Evolutionary conservation across 2,888 invertebrate genomes (phyloP).

Genomic region (Protophormia terraenovae): DNA sequence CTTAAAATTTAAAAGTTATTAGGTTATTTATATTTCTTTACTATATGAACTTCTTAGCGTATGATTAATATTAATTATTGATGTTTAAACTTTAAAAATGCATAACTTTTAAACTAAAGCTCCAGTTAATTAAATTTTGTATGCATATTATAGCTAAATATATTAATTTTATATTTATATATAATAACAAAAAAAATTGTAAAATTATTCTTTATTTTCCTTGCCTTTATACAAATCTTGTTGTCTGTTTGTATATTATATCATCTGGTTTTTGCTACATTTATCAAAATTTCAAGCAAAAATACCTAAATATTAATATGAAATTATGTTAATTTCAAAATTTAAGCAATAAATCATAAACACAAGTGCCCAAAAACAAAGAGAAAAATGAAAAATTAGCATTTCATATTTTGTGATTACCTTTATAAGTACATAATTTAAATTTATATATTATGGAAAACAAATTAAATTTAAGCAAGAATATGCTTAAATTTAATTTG

Average conservation of each 20-base stretch:
- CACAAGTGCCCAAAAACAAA: background rate
- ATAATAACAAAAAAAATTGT: background rate
- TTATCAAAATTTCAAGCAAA: background rate
- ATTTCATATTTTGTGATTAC: background rate
- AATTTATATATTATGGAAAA: background rate
- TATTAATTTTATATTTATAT: no score
- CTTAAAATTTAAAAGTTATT: no score
- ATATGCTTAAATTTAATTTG: no score
- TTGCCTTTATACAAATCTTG: background rate
- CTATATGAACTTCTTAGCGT: no score
- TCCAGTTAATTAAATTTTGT: no score
- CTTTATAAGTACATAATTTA: background rate
- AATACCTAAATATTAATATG: conserved; percentile 32
- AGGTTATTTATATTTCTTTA: no score
- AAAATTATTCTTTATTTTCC: background rate
- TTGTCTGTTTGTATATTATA: background rate
- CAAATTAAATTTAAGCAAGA: background rate
- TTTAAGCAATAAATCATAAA: conserved; percentile 43
- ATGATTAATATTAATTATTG: no score
- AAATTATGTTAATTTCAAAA: conserved; percentile 41
- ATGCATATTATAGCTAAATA: no score
- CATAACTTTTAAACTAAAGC: no score
- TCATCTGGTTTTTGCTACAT: background rate
- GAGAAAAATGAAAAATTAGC: background rate
- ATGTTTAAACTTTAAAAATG: no score